Evolutionary conservation across 2,113 vertebrate species (phyloP).

Genomic region (Spermophilus dauricus): DNA sequence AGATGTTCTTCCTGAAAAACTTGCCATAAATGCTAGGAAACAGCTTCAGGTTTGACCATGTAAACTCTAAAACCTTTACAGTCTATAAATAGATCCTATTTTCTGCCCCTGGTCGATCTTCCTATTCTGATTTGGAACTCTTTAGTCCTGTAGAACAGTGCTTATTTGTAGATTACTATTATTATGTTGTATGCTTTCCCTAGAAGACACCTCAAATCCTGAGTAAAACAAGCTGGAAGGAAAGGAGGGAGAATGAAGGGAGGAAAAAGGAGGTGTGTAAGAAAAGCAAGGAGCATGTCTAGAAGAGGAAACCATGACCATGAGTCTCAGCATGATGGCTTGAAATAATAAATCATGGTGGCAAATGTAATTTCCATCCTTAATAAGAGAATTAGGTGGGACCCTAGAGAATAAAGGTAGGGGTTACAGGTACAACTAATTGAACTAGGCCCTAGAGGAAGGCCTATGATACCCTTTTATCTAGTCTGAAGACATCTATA

Average conservation of each 20-base stretch:
- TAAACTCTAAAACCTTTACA: not conserved
- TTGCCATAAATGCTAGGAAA: not conserved
- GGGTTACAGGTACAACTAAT: not conserved
- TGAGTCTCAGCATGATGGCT: not conserved
- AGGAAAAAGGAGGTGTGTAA: not conserved
- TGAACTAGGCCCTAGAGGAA: not conserved
- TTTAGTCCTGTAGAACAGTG: not conserved
- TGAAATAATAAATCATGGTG: not conserved
- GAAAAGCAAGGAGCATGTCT: not conserved
- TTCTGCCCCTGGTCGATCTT: not conserved
- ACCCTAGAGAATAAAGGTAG: not conserved
- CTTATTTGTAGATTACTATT: not conserved
- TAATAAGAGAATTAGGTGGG: not conserved
- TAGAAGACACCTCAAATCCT: not conserved
- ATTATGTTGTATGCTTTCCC: not conserved
- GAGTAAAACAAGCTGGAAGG: not conserved
- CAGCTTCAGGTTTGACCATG: not conserved
- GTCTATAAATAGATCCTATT: conserved; percentile 14
- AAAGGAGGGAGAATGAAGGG: not conserved
- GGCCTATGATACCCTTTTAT: not conserved
- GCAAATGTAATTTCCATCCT: not conserved
- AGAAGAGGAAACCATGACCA: not conserved
- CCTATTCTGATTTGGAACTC: not conserved
- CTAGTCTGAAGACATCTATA: not conserved
- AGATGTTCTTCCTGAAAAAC: not conserved